phyloP scores from a whole-genome alignment of 2,888 invertebrate genomes.

The Andrena camellia region DNA sequence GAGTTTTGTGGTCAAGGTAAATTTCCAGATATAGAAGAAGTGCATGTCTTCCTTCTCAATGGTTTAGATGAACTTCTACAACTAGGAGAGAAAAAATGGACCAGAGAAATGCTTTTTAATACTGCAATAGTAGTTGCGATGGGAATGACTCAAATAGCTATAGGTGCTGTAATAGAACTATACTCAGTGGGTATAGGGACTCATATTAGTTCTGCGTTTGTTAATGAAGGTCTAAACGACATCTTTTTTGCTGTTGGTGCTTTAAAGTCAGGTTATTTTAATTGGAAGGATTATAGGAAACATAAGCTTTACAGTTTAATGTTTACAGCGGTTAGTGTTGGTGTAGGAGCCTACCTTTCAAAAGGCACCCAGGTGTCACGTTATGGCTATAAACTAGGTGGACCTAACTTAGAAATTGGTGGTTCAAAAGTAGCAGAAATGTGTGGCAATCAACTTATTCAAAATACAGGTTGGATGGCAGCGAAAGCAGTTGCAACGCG shows the following conservation, averaged over 20 bases:
- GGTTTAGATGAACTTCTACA: conserved; percentile 64
- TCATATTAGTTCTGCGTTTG: conserved; percentile 60
- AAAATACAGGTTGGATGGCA: not conserved
- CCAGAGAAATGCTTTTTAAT: conserved; percentile 29
- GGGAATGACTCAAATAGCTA: conserved; percentile 66
- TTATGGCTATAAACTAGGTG: conserved; percentile 14
- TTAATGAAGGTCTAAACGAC: conserved; percentile 72
- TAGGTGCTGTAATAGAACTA: conserved; percentile 61
- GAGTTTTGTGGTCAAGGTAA: conserved; percentile 35
- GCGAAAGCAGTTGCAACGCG: conserved; percentile 2
- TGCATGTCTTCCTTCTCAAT: conserved; percentile 63
- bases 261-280: conserved; percentile 29
- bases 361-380: conserved; percentile 12
- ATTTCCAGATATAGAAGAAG: conserved; percentile 58
- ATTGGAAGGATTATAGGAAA: conserved; percentile 10
- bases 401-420: not conserved
- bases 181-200: conserved; percentile 57
- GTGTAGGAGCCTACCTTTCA: conserved; percentile 10
- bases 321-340: not conserved
- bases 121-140: conserved; percentile 49
- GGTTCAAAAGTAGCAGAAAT: conserved; percentile 9
- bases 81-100: conserved; percentile 66
- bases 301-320: conserved; percentile 25
- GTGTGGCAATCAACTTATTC: not conserved
- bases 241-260: conserved; percentile 62